Evolutionary conservation across 2,113 vertebrate genomes (phyloP).

Genomic region (Aleadryas rufinucha): DNA sequence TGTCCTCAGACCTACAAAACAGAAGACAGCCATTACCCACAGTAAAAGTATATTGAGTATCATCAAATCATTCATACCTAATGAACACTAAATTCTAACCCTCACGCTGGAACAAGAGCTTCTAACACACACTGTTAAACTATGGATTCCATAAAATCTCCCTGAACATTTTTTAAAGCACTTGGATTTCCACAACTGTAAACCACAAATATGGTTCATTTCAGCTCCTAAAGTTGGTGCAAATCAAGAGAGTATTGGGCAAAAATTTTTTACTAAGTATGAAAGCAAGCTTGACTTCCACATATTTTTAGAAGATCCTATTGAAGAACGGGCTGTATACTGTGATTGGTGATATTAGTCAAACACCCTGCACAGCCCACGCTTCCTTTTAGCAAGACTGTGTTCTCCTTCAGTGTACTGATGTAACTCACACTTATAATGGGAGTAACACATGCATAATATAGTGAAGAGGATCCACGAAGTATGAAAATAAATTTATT

Average conservation of each 20-base stretch:
- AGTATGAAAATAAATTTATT: not conserved
- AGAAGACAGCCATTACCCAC: not conserved
- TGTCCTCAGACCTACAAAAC: slow-evolving; percentile 85
- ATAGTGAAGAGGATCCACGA: not conserved
- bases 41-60: not conserved
- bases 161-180: not conserved
- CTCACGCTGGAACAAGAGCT: not conserved
- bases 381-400: not conserved
- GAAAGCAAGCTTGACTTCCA: not conserved
- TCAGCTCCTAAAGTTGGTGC: too few relatives aligned
- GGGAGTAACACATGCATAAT: not conserved
- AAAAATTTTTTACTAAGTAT: not conserved
- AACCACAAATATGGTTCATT: not conserved
- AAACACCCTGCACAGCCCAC: not conserved
- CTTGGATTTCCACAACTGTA: not conserved
- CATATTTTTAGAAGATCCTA: not conserved
- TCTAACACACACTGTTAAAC: not conserved
- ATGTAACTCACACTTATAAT: not conserved
- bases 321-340: not conserved
- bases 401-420: not conserved
- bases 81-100: not conserved
- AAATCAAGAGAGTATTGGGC: not conserved
- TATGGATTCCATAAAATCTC: not conserved
- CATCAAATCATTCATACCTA: not conserved
- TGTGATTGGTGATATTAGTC: not conserved